Evolutionary conservation across 2,888 invertebrate species (phyloP), one percentile per base, ranked within the genome.

Genomic region (Omphaloscelis lunosa): DNA sequence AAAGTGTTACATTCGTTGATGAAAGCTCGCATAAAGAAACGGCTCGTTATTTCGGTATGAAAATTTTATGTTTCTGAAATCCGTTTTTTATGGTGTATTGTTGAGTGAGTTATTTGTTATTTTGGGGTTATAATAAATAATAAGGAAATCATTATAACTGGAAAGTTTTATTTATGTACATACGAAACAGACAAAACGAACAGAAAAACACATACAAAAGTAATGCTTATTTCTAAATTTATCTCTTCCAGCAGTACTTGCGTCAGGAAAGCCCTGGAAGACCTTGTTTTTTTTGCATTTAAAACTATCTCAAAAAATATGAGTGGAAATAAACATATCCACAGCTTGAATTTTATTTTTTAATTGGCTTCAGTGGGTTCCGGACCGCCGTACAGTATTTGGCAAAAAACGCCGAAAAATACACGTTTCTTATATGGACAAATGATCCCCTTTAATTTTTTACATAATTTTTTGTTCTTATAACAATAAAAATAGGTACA

Each of bases 1-100:
- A 89, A 90, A 93, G 90, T 91, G 90, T 85, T 86, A 84, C 88
- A 86, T 85, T 84, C 83, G 77, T 80, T 89, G 89, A 88, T 84
- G 90, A 90, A 87, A 89, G 85, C 67, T 66, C 41, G 65, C 59
- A 89, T 85, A 88, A 85, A 83, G 84, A 78, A 77, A 86, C 89
- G n/a, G 77, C 70, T 88, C 80, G 79, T 88, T 87, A 85, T 73
- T 86, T 72, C 48, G 27, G 68, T 79, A 76, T 78, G 48, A 79
- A 34, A 77, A 69, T 77, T 84, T 80, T 83, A 74, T 80, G 65
- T 71, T 74, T 61, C 20, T 34, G 51, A 76, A 82, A 79, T 79
- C 73, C 41, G 34, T 75, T 73, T 86, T 86, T 68, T 83, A 72
- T 27, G 34, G 67, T 56, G 51, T 75, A 72, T 75, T 82, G 70